Base-by-base conservation (phyloP, 37 sponge, comb jelly and placozoan genomes). In the Crambe crambe region DNA sequence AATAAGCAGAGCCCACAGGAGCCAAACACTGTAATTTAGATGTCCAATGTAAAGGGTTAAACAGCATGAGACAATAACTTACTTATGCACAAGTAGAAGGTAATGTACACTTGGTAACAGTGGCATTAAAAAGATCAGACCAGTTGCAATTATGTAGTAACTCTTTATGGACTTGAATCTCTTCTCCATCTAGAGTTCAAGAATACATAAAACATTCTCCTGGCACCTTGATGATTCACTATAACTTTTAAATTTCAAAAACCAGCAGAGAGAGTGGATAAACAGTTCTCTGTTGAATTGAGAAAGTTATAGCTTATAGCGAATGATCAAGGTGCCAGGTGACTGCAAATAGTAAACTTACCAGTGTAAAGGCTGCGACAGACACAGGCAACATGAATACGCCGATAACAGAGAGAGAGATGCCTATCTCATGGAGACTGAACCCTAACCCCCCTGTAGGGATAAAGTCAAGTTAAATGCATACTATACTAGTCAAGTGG, bases 391-490 rank as follows among this genome's bases (percentile, higher is more conserved):
- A 57, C 4, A 87, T 32, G 18, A 91, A 47, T 9, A 32, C 67
- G 0, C 88, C 92, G 62, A 62, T 68, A 3, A 91, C 64, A 3
- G 80, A 32, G 56, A 87, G 74, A 35, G 81, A 74, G 2, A 87
- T 54, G 6, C 92, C 92, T 68, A 91, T 87, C 37, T 91, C 81
- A 61, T 80, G 74, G 36, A 75, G 87, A 23, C 57, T 57, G 36
- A 86, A 76, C 2, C 88, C 92, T 3, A 91, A 68, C 1, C 92
- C 92, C 70, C 92, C 92, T 91, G 64, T 21, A 77, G 26, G 10
- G 23, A 26, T 10, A 72, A 3, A 41, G n/a, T 27, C 30, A 72
- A 41, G n/a, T 26, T 43, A 72, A 17, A 35, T 43, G 43, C 30
- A 43, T 23, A 35, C n/a, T 8, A 43, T 15, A 51, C 9, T 18